These are phyloP conservation scores for Neolamprologus longior DNA, from an alignment of 2,113 vertebrate genomes.

Conservation along the genomic window DNA sequence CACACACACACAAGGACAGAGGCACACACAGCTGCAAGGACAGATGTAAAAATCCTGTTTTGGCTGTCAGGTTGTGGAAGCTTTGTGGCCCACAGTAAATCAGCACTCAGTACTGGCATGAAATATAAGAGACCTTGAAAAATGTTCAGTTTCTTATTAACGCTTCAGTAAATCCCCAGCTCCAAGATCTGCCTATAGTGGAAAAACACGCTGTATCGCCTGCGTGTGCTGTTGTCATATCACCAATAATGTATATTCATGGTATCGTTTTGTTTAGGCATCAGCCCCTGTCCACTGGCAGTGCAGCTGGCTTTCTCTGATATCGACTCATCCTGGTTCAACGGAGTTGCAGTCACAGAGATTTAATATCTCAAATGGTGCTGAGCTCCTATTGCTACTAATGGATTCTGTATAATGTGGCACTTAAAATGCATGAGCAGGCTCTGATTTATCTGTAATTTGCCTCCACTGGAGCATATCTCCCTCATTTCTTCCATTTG, in stretches of 20 bases:
- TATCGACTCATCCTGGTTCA: constrained; percentile 43
- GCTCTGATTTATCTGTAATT: constrained; percentile 67
- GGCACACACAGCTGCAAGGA: background rate
- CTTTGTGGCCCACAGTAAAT: constrained; percentile 48
- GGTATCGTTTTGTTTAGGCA: background rate
- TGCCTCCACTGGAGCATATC: constrained; percentile 53
- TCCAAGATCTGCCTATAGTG: background rate
- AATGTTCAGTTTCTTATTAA: constrained; percentile 32
- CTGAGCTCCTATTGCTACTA: constrained; percentile 59
- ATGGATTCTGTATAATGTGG: constrained; percentile 68
- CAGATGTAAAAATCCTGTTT: constrained; percentile 25
- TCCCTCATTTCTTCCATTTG: constrained; percentile 50
- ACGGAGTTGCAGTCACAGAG: constrained; percentile 47
- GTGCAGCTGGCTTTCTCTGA: constrained; percentile 17
- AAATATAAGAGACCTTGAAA: constrained; percentile 32
- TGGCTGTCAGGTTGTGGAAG: background rate
- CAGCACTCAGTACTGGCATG: constrained; percentile 20
- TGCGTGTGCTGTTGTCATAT: background rate
- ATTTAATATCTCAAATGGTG: constrained; percentile 63
- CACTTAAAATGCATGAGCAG: constrained; percentile 68
- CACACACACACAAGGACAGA: background rate
- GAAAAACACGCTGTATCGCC: background rate
- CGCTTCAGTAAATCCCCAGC: constrained; percentile 36
- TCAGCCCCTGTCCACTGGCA: constrained; percentile 19
- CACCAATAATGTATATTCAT: background rate